phyloP scores from a whole-genome alignment of 2,113 vertebrate genomes.

The Leptosomus discolor region DNA sequence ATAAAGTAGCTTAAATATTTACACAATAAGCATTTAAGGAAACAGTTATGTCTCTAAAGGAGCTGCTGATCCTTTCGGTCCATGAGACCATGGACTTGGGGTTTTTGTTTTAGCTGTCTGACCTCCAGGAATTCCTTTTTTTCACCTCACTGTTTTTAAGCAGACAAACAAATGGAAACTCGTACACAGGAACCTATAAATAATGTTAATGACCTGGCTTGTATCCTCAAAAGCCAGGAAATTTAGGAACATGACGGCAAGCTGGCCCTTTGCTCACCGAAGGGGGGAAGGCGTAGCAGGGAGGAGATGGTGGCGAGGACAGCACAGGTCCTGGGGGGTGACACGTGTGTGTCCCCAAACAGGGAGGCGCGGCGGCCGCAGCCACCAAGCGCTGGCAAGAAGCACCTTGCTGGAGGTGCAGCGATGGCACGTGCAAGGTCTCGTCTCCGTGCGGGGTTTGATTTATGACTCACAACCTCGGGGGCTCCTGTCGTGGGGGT shows the following conservation, averaged over 20 bases:
- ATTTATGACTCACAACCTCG: not conserved
- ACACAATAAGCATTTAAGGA: conserved; percentile 60
- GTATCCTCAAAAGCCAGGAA: conserved; percentile 60
- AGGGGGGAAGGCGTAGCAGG: not conserved
- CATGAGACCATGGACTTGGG: not conserved
- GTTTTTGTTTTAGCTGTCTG: not conserved
- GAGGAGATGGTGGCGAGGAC: not conserved
- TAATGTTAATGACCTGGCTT: conserved; percentile 62
- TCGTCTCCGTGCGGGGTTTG: fast-evolving
- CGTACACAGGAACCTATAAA: conserved; percentile 68
- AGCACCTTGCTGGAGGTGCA: not conserved
- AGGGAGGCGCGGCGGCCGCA: fast-evolving
- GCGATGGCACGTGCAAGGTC: fast-evolving
- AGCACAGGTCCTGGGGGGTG: not conserved
- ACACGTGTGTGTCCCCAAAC: fast-evolving
- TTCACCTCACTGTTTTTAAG: conserved; percentile 41
- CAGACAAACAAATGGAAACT: conserved; percentile 64
- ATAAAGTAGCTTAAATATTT: conserved; percentile 67
- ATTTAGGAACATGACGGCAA: not conserved
- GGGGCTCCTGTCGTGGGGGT: not conserved
- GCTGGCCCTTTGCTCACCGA: not conserved
- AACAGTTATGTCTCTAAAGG: not conserved
- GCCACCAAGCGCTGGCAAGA: not conserved
- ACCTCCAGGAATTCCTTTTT: conserved; percentile 43
- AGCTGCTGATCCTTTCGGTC: conserved; percentile 27